Evolutionary conservation across 2,888 invertebrate genomes (phyloP).

Genomic region (Drosophila acutilabella): DNA sequence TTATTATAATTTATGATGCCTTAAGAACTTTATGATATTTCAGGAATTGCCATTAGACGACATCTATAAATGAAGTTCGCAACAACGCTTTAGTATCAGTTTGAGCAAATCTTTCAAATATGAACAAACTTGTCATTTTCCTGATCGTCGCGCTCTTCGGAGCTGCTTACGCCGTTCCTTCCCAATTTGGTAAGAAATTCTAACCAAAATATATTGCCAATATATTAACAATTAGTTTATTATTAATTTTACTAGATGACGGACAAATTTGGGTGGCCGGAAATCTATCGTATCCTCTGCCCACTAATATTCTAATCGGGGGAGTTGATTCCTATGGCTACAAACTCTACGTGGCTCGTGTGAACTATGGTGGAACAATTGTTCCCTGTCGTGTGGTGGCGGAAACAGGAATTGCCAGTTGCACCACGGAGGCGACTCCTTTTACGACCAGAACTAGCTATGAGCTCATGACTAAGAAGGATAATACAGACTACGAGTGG

Average conservation of each 20-base stretch:
- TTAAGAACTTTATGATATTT: too few species aligned
- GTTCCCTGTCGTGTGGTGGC: slow-evolving; percentile 55
- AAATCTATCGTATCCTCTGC: slow-evolving; percentile 7
- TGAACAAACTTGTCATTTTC: slow-evolving; percentile 9
- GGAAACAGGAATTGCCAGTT: slow-evolving; percentile 51
- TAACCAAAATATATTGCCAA: not conserved
- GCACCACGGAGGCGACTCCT: slow-evolving; percentile 26
- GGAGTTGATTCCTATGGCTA: slow-evolving; percentile 7
- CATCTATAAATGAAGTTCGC: slow-evolving; percentile 5
- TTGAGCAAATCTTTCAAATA: not conserved
- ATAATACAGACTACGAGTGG: slow-evolving; percentile 39
- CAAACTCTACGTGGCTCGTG: slow-evolving; percentile 43
- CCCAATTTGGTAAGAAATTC: slow-evolving; percentile 9
- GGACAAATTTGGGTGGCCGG: slow-evolving; percentile 9
- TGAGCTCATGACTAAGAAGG: slow-evolving; percentile 37
- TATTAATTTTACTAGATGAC: not conserved
- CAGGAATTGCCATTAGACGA: too few species aligned
- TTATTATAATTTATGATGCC: not conserved
- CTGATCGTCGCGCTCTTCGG: slow-evolving; percentile 9
- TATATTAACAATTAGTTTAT: not conserved
- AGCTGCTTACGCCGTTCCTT: slow-evolving; percentile 15
- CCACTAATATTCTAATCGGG: slow-evolving; percentile 8
- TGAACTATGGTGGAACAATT: slow-evolving; percentile 27
- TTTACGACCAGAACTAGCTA: slow-evolving; percentile 28
- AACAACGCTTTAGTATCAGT: not conserved